phyloP scores from a whole-genome alignment of 2,113 vertebrate genomes.

The Macrotis lagotis region DNA sequence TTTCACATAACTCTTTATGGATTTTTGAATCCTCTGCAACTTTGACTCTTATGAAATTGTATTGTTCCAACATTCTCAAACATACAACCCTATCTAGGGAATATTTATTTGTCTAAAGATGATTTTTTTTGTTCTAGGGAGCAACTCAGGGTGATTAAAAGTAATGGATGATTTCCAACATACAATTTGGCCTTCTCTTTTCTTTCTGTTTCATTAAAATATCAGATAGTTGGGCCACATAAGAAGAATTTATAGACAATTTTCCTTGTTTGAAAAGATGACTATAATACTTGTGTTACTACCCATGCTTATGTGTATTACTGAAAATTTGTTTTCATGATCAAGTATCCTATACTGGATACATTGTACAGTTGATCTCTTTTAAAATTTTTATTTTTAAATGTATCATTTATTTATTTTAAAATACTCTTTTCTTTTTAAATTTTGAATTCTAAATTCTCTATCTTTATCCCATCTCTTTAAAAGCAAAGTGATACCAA shows the following conservation, averaged over 20 bases:
- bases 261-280: constrained; percentile 35
- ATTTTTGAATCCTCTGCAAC: background rate
- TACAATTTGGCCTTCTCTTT: background rate
- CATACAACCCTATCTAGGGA: background rate
- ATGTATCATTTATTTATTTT: background rate
- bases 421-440: background rate
- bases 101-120: background rate
- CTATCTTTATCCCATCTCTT: background rate
- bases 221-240: background rate
- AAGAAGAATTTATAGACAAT: background rate
- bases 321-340: constrained; percentile 5
- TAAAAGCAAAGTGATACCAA: background rate
- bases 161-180: background rate
- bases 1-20: background rate
- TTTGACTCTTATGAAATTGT: background rate
- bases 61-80: background rate
- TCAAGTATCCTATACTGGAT: background rate
- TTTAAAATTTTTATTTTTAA: background rate
- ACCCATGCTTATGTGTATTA: background rate
- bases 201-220: constrained; percentile 4
- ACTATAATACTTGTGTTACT: constrained; percentile 3
- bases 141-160: background rate
- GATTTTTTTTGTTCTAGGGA: background rate
- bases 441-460: background rate
- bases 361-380: background rate